These are phyloP conservation scores for Silurus lanzhouensis DNA, from an alignment of 2,797 vertebrate species.

Conservation along the genomic window DNA sequence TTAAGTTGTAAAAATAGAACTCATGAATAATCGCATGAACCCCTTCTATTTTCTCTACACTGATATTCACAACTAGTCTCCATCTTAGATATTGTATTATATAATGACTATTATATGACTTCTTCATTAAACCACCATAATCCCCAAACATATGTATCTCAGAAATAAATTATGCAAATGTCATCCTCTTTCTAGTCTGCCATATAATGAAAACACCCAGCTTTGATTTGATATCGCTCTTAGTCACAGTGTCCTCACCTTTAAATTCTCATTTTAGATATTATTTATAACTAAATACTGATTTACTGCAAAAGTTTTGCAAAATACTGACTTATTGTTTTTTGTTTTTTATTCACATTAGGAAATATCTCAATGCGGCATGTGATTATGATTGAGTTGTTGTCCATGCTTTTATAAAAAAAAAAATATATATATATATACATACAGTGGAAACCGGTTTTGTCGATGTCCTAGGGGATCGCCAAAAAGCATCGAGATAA, in stretches of 20 bases:
- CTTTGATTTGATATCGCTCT: background rate
- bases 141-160: background rate
- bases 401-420: constrained; percentile 3
- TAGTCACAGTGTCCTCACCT: background rate
- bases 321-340: too few species aligned
- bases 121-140: background rate
- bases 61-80: too few species aligned
- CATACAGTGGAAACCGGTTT: too few species aligned
- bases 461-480: too few species aligned
- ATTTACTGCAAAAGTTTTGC: too few species aligned
- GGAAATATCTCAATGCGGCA: background rate
- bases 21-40: too few species aligned
- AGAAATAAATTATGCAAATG: background rate
- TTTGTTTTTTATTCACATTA: background rate
- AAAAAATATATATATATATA: background rate
- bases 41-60: background rate
- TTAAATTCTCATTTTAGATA: too few species aligned
- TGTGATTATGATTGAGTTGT: background rate
- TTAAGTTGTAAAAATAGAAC: too few species aligned
- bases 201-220: background rate
- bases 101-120: background rate
- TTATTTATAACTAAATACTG: too few species aligned
- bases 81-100: background rate
- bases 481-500: too few species aligned
- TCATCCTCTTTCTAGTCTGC: background rate